Evolutionary conservation across 53 echinoderm and acorn worm species (phyloP).

Genomic region (Arbacia lixula): DNA sequence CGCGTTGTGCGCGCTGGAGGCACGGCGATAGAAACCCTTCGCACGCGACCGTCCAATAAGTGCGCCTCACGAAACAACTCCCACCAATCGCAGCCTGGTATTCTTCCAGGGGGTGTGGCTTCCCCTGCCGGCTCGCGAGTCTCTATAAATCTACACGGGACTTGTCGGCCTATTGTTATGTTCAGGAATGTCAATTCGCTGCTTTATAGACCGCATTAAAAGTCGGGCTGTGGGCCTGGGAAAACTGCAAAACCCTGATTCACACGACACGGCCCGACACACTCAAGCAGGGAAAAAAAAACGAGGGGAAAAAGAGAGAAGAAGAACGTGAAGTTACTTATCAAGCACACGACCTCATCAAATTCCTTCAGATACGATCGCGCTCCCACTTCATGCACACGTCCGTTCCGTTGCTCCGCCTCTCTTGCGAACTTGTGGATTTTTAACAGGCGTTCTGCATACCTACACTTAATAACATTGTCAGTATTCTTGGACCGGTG

Average conservation of each 20-base stretch:
- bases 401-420: conserved; percentile 37
- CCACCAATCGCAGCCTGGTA: conserved; percentile 29
- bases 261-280: conserved; percentile 49
- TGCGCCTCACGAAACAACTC: conserved; percentile 3
- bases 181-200: conserved; percentile 41
- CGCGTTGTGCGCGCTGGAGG: conserved; percentile 2
- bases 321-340: conserved; percentile 37
- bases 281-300: no score
- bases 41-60: conserved; percentile 55
- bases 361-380: conserved; percentile 49
- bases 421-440: conserved; percentile 48
- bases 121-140: conserved; percentile 41
- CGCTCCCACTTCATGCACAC: not conserved
- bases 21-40: conserved; percentile 15
- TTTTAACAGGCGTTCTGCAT: conserved; percentile 44
- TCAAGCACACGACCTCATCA: conserved; percentile 44
- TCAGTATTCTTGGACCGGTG: no score
- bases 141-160: conserved; percentile 38
- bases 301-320: no score
- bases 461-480: not conserved
- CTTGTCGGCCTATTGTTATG: conserved; percentile 35
- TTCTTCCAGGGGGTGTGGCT: conserved; percentile 30
- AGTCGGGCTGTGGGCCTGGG: conserved; percentile 56
- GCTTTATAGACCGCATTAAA: conserved; percentile 49
- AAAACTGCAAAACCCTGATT: conserved; percentile 41